Conservation (phyloP, 2,888 invertebrate species). For the Melanargia galathea region DNA sequence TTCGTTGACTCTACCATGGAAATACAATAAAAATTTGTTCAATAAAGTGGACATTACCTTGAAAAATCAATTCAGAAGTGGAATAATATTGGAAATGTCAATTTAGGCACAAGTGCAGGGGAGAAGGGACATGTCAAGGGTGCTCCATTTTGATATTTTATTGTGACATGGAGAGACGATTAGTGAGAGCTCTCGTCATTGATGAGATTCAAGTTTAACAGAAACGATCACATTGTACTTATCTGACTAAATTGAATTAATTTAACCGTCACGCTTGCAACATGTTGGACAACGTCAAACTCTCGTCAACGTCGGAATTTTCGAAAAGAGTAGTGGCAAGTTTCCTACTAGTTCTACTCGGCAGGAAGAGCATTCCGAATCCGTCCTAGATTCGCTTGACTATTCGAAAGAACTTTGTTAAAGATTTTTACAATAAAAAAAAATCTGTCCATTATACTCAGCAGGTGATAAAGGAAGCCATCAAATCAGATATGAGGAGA, state of each 20-base stretch:
- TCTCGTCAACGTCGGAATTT: no score
- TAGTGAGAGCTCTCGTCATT: neutral
- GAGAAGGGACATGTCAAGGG: neutral
- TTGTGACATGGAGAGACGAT: slow-evolving; percentile 9
- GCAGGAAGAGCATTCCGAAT: no score
- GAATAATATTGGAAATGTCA: slow-evolving; percentile 6
- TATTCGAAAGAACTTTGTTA: no score
- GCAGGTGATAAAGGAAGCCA: no score
- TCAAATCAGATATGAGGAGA: no score
- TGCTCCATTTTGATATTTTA: neutral
- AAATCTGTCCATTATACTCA: no score
- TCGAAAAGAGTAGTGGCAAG: no score
- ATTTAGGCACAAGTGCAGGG: neutral
- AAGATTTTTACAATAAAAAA: no score
- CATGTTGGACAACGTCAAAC: neutral
- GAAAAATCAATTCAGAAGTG: neutral
- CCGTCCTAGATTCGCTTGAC: no score
- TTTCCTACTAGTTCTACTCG: no score
- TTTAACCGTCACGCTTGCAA: neutral
- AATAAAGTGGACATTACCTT: neutral
- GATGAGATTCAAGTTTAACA: neutral
- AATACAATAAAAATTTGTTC: neutral
- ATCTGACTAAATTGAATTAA: neutral
- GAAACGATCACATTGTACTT: neutral
- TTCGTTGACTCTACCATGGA: no score